Conservation (phyloP, 2,113 vertebrate species). For the Rhinopithecus roxellana region DNA sequence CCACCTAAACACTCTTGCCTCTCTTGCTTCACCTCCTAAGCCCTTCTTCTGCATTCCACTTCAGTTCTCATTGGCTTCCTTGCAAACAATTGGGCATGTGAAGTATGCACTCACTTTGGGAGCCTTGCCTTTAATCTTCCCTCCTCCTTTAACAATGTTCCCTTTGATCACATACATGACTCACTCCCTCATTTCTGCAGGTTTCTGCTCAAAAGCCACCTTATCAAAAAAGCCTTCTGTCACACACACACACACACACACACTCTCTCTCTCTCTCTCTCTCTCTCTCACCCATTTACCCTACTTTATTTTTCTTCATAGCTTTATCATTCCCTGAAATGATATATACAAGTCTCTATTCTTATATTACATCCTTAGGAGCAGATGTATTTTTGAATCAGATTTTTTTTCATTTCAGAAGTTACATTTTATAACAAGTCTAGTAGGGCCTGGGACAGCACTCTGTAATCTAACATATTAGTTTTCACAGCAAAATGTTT, state of each 20-base stretch:
- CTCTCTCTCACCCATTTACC: background rate
- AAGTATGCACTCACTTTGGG: background rate
- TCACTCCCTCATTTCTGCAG: background rate
- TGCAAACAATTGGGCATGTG: background rate
- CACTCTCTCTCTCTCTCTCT: too few species aligned
- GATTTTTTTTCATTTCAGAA: background rate
- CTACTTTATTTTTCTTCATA: slow-evolving; percentile 8
- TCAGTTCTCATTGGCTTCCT: background rate
- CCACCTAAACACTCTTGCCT: too few species aligned
- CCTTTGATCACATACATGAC: background rate
- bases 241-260: too few species aligned
- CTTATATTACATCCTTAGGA: background rate
- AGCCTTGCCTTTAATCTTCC: background rate
- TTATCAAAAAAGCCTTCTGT: background rate
- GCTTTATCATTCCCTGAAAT: background rate
- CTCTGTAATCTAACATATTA: background rate
- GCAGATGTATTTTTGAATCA: background rate
- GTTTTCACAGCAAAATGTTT: background rate
- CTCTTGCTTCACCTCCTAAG: background rate
- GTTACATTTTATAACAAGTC: background rate
- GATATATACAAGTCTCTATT: background rate
- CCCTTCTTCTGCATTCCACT: background rate
- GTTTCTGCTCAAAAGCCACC: background rate
- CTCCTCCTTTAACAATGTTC: background rate
- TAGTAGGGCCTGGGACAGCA: background rate